phyloP scores from a whole-genome alignment of 2,888 invertebrate genomes.

The Caenorhabditis afra region DNA sequence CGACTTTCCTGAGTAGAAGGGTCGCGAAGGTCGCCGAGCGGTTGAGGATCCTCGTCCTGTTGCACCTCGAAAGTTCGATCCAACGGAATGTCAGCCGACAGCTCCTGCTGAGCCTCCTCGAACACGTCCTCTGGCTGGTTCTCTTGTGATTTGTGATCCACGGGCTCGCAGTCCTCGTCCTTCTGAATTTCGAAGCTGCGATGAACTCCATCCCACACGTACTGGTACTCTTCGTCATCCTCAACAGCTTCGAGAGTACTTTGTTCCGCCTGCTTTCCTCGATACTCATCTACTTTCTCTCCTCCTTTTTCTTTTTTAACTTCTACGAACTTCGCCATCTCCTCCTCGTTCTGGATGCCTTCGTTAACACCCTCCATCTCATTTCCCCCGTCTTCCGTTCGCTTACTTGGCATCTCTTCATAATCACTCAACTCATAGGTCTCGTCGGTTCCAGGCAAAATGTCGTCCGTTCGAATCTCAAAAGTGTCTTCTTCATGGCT shows the following conservation, averaged over 20 bases:
- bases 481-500: constrained; percentile 11
- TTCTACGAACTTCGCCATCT: constrained; percentile 2
- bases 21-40: constrained; percentile 8
- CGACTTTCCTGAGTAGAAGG: too few species aligned
- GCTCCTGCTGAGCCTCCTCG: constrained; percentile 9
- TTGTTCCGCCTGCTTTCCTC: not conserved
- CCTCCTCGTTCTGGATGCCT: constrained; percentile 40
- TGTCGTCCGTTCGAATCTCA: constrained; percentile 29
- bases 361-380: not conserved
- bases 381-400: not conserved
- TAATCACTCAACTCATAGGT: constrained; percentile 10
- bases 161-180: constrained; percentile 26
- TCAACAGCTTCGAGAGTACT: too few species aligned
- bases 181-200: constrained; percentile 32
- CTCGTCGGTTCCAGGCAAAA: constrained; percentile 4
- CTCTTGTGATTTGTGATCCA: not conserved
- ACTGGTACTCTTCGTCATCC: constrained; percentile 4
- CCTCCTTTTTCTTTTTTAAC: not conserved
- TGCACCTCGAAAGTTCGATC: constrained; percentile 31
- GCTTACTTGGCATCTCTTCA: not conserved
- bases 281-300: constrained; percentile 13
- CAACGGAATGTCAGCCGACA: constrained; percentile 10
- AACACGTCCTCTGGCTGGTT: not conserved
- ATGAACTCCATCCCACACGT: constrained; percentile 27
- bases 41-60: constrained; percentile 24